phyloP scores from a whole-genome alignment of 2,113 vertebrate genomes.

The Sylvilagus bachmani region DNA sequence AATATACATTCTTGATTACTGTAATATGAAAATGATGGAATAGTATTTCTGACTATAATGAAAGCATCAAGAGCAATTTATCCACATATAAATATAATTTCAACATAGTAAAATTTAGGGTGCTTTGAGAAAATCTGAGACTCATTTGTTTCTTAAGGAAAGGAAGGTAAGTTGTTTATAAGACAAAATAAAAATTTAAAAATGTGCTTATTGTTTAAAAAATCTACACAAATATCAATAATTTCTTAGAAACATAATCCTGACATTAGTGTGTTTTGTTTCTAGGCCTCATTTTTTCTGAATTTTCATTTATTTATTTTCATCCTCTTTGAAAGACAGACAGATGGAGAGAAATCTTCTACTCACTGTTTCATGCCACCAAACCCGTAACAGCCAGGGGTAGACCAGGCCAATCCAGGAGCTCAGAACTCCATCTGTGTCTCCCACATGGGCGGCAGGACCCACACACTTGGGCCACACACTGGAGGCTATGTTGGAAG shows the following conservation, averaged over 20 bases:
- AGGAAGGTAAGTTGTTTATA: not conserved
- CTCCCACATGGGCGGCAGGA: too few relatives aligned
- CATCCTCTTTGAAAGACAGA: too few relatives aligned
- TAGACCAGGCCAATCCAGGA: too few relatives aligned
- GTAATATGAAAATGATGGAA: conserved; percentile 66
- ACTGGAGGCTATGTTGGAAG: too few relatives aligned
- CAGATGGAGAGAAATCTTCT: too few relatives aligned
- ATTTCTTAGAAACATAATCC: not conserved
- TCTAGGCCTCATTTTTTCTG: not conserved
- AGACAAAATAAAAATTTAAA: conserved; percentile 32
- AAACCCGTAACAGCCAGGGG: too few relatives aligned
- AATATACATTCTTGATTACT: conserved; percentile 58
- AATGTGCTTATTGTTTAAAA: not conserved
- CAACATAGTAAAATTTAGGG: not conserved
- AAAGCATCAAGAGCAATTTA: conserved; percentile 64
- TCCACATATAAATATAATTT: conserved; percentile 42
- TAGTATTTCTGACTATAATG: conserved; percentile 59
- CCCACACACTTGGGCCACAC: too few relatives aligned
- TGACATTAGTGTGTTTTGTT: not conserved
- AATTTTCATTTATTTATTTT: too few relatives aligned
- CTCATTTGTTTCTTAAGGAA: not conserved
- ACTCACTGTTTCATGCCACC: too few relatives aligned
- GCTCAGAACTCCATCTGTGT: too few relatives aligned
- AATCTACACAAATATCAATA: not conserved
- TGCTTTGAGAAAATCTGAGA: conserved; percentile 5